Evolutionary conservation across 1,140 invertebrate genomes (phyloP), one percentile per base, ranked within the genome.

Genomic region (Aphis craccivora): DNA sequence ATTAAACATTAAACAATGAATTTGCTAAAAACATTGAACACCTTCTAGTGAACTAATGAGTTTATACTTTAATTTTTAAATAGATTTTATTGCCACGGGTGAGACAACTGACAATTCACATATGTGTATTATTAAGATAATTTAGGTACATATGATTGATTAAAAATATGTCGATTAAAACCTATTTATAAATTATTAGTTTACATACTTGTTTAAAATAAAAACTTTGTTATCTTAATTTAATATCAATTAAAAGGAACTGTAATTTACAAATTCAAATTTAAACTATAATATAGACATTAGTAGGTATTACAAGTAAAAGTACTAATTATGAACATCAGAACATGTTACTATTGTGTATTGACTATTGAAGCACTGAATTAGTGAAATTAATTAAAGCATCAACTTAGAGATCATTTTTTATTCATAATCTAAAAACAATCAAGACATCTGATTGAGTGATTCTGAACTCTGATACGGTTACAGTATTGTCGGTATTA

Each of bases 151-250:
- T 23, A 84, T 84, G 40, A 84, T 84, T 84, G 37, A 83, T 83
- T 83, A 83, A 40, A 84, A 23, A 14, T 84, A 84, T 43, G 40
- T 76, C 30, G 60, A 9, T 76, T 40, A 43, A 43, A 84, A 43
- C 22, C 3, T 84, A 84, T 84, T 83, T 40, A 43, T 40, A 84
- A 84, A 23, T 84, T 14, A 40, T 84, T 37, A 84, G 5, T 14
- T 43, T n/a, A 86, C 84, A 40, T 86, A 86, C 84, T 86, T 86
- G 84, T 86, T 45, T 84, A 45, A 86, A 86, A 45, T 30, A 30
- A 45, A 30, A 86, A 25, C 1, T 18, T 86, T 45, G 25, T 45
- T 86, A 45, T 45, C 14, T 25, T 30, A 45, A 23, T 86, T 11
- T 45, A 45, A 30, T 86, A 83, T 37, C 6, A 83, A 37, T 8